Evolutionary conservation across 2,113 vertebrate species (phyloP).

Genomic region (Trichechus manatus): DNA sequence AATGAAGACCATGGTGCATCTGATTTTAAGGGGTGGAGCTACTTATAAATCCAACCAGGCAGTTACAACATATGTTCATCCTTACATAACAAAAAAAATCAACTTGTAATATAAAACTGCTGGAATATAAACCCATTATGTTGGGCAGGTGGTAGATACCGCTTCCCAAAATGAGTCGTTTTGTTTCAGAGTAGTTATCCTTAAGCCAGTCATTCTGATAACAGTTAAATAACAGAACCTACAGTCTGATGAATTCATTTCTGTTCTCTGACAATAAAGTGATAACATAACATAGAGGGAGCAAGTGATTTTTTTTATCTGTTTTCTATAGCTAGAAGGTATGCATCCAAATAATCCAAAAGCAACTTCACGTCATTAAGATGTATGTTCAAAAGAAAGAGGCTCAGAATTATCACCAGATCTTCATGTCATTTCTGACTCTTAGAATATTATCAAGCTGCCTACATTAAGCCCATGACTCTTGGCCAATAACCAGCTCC

Average conservation of each 20-base stretch:
- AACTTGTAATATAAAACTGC: background rate
- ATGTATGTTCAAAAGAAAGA: background rate
- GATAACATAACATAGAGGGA: background rate
- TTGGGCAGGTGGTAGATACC: background rate
- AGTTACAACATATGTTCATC: background rate
- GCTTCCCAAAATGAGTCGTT: background rate
- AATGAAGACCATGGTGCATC: rapidly evolving
- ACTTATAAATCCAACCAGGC: background rate
- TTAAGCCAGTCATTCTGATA: background rate
- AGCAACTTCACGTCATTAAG: background rate
- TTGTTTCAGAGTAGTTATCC: background rate
- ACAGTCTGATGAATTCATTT: rapidly evolving
- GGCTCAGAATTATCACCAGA: background rate
- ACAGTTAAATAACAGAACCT: background rate
- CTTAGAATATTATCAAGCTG: background rate
- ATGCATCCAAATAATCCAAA: background rate
- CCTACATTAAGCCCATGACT: background rate
- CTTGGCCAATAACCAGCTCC: background rate
- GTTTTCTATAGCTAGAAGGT: background rate
- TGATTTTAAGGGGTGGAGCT: background rate
- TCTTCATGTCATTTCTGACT: rapidly evolving
- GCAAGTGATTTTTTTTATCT: background rate
- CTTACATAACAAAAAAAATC: background rate
- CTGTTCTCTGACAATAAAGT: background rate
- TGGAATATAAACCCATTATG: background rate